Evolutionary conservation across 1,140 invertebrate species (phyloP), one percentile per base, ranked within the genome.

Genomic region (Saxidomus purpurata): DNA sequence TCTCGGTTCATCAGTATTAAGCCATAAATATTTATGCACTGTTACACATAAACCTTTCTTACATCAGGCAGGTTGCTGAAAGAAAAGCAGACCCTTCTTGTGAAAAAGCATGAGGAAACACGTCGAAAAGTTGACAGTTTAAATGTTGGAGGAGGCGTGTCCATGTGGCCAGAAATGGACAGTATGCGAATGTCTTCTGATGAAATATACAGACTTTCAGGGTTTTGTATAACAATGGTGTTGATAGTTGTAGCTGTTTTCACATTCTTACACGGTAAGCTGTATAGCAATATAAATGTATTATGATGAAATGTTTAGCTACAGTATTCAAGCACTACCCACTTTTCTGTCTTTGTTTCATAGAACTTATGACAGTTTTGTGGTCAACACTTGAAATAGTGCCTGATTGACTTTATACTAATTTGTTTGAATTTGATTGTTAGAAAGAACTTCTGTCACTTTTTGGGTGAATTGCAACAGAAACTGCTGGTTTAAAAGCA

Each of bases 91-190:
- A 80, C 91, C 43, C 52, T 93, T 22, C 88, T 95, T 52, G 89
- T 90, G 17, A 77, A 84, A 40, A 93, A 94, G 76, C 94, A 95
- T 52, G 88, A 92, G 34, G 91, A 93, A 47, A 85, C 92, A 4
- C 85, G 89, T 22, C 89, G 91, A 38, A 92, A 93, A 40, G 69
- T 90, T 49, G 93, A 94, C 91, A 89, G 80, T n/a, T 74, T 94
- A 9, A 94, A 87, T 89, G 90, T 94, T 25, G 94, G 94, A 15
- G 94, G 94, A 4, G 94, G 94, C 9, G 91, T 95, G n/a, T 90
- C 92, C 25, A 90, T 94, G 19, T 95, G 94, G 94, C 94, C 94
- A 9, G 86, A 94, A 22, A 95, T 95, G 94, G 92, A 93, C 1
- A 92, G 91, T 47, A 95, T 95, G 94, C 88, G 94, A 36, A 90